Percentiles rank a stretch among this genome's conserved stretches.
These are phyloP conservation scores for Agrotis clavis DNA, from an alignment of 2,888 invertebrate species.

Conservation along the genomic window DNA sequence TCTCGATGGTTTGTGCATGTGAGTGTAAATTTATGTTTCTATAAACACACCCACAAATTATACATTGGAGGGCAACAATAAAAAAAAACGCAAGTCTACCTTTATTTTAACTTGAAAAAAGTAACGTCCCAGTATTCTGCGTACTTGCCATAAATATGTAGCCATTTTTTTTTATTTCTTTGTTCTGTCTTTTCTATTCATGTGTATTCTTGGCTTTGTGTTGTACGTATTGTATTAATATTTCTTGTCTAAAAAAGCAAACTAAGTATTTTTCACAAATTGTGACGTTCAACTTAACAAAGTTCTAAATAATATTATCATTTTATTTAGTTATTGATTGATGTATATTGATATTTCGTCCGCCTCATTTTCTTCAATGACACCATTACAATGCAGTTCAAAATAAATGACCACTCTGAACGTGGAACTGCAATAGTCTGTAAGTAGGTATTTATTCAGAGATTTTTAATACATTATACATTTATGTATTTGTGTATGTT, in stretches of 20 bases:
- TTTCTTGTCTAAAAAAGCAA: background rate
- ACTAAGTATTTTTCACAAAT: constrained; percentile 6
- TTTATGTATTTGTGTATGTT: constrained; percentile 32
- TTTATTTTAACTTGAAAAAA: background rate
- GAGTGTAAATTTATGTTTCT: no score
- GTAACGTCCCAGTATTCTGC: constrained; percentile 10
- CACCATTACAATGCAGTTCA: constrained; percentile 40
- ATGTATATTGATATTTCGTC: constrained; percentile 13
- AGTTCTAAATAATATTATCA: background rate
- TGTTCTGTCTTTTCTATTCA: background rate
- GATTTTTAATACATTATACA: constrained; percentile 30
- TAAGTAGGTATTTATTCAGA: constrained; percentile 41
- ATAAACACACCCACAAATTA: no score
- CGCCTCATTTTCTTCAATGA: constrained; percentile 35
- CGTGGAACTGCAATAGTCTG: constrained; percentile 22
- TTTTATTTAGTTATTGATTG: constrained; percentile 7
- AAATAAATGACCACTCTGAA: constrained; percentile 8
- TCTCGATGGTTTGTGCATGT: no score
- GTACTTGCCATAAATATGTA: background rate
- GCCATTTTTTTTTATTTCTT: background rate
- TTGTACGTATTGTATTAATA: constrained; percentile 17
- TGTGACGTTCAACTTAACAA: background rate
- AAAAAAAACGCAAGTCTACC: no score
- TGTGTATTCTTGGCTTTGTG: constrained; percentile 22
- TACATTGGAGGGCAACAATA: no score